Evolutionary conservation across 2,797 vertebrate species (phyloP).

Genomic region (Poecilia picta): DNA sequence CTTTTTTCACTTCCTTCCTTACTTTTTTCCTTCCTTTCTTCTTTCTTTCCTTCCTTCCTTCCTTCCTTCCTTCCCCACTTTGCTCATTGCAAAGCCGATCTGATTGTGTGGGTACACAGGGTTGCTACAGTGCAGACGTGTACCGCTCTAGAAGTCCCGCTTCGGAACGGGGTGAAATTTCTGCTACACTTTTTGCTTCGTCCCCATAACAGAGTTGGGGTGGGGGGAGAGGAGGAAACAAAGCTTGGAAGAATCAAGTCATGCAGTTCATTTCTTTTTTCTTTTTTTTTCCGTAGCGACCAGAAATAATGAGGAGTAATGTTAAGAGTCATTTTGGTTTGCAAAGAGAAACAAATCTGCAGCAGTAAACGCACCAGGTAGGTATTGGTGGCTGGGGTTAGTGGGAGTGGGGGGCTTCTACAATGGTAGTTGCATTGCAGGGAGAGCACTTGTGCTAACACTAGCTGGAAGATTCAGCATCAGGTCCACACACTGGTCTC

Average conservation of each 20-base stretch:
- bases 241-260: slow-evolving; percentile 64
- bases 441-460: slow-evolving; percentile 51
- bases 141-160: slow-evolving; percentile 65
- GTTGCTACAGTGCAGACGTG: slow-evolving; percentile 71
- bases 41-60: no score
- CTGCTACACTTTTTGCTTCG: slow-evolving; percentile 71
- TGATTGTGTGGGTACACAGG: slow-evolving; percentile 58
- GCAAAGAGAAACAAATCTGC: slow-evolving; percentile 36
- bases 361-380: slow-evolving; percentile 42
- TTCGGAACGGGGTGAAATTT: slow-evolving; percentile 44
- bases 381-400: no score
- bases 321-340: slow-evolving; percentile 55
- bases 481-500: slow-evolving; percentile 37
- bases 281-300: slow-evolving; percentile 36
- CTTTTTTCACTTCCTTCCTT: background rate
- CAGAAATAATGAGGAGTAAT: slow-evolving; percentile 50
- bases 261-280: slow-evolving; percentile 23
- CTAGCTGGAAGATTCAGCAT: slow-evolving; percentile 50
- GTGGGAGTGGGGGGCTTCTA: slow-evolving; percentile 48
- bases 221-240: slow-evolving; percentile 6
- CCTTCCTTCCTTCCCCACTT: slow-evolving; percentile 16
- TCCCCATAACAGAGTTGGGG: slow-evolving; percentile 1
- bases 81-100: slow-evolving; percentile 78
- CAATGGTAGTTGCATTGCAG: slow-evolving; percentile 55
- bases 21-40: no score